Conservation (phyloP, 30 jellyfish, hydroid and myxozoan species). For the Aurelia sp. region DNA sequence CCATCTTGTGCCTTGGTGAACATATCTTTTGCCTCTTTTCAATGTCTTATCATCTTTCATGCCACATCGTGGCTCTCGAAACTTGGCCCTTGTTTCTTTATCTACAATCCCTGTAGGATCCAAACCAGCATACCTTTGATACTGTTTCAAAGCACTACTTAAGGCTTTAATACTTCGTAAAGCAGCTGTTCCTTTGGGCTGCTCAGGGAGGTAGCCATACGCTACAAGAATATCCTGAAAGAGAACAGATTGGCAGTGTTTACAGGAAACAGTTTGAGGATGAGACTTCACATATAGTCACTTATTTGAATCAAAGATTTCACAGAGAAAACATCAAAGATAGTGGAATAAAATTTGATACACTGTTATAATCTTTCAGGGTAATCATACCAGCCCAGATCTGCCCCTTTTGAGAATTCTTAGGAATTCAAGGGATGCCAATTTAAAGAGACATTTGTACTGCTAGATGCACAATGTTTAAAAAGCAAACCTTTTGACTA, state of each 20-base stretch:
- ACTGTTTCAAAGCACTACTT: conserved; percentile 40
- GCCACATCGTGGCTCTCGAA: conserved; percentile 87
- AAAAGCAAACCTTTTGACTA: no score
- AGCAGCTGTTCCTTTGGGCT: conserved; percentile 53
- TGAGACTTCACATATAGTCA: not conserved
- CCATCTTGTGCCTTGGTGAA: conserved; percentile 87
- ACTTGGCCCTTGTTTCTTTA: conserved; percentile 43
- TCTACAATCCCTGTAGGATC: conserved; percentile 71
- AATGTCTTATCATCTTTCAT: conserved; percentile 59
- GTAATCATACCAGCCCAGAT: no score
- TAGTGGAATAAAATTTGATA: not conserved
- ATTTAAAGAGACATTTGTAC: no score
- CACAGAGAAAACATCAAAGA: not conserved
- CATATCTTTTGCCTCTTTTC: conserved; percentile 71
- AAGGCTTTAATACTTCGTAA: conserved; percentile 53
- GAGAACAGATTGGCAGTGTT: not conserved
- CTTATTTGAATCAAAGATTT: not conserved
- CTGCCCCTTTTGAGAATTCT: no score
- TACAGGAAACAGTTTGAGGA: not conserved
- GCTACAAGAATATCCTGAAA: conserved; percentile 41
- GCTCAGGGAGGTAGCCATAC: conserved; percentile 70
- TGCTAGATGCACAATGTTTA: no score
- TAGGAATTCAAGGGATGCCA: no score
- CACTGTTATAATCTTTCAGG: no score
- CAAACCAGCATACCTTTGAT: conserved; percentile 79